phyloP scores from a whole-genome alignment of 2,888 invertebrate genomes.

The Chironomus riparius region DNA sequence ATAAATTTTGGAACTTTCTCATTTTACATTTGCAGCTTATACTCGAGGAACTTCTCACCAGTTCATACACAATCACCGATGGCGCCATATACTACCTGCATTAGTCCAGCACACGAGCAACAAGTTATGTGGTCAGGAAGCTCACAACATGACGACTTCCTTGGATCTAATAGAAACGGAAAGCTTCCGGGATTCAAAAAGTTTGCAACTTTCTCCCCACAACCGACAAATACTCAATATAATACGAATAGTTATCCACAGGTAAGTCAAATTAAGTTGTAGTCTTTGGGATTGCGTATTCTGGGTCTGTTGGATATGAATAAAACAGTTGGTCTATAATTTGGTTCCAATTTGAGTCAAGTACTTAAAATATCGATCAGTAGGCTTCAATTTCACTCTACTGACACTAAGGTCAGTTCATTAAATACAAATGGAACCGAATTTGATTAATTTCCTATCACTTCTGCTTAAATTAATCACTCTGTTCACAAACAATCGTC shows the following conservation, averaged over 20 bases:
- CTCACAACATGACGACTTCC: conserved; percentile 6
- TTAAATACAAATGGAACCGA: no score
- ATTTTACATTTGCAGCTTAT: background rate
- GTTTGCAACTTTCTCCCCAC: conserved; percentile 31
- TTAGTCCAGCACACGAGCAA: conserved; percentile 8
- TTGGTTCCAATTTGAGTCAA: no score
- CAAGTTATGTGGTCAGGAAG: background rate
- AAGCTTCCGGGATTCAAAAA: conserved; percentile 40
- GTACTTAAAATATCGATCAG: no score
- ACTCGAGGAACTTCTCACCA: conserved; percentile 2
- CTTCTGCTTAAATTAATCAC: no score
- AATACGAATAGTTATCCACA: background rate
- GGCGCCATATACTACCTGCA: background rate
- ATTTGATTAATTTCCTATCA: background rate
- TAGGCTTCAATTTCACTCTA: no score
- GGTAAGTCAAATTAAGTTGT: background rate
- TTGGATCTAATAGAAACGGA: conserved; percentile 32
- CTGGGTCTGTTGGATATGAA: no score
- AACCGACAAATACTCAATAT: conserved; percentile 23
- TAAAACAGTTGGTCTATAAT: no score
- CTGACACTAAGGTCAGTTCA: no score
- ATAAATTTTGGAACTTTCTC: background rate
- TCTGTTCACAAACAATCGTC: no score
- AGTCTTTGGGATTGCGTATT: no score
- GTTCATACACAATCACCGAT: background rate